Evolutionary conservation across 2,113 vertebrate genomes (phyloP).

Genomic region (Marmota monax): DNA sequence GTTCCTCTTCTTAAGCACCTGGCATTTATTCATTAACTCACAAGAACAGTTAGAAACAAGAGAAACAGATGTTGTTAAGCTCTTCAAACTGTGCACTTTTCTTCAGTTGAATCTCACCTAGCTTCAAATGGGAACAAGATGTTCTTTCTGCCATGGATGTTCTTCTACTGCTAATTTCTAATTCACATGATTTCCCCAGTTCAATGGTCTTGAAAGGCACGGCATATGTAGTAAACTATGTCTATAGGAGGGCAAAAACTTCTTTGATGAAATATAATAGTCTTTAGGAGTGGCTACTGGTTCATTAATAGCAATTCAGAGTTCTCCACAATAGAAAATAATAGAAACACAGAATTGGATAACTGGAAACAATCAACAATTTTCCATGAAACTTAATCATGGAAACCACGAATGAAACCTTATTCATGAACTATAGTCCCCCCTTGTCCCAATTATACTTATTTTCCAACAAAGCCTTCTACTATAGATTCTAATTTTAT

Average conservation of each 20-base stretch:
- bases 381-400: not conserved
- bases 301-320: conserved; percentile 5
- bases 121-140: conserved; percentile 69
- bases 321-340: not conserved
- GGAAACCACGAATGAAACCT: not conserved
- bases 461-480: not conserved
- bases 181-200: not conserved
- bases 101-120: conserved; percentile 78
- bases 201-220: not conserved
- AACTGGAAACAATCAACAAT: not conserved
- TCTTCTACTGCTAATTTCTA: conserved; percentile 65
- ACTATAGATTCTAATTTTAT: not conserved
- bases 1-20: conserved; percentile 14
- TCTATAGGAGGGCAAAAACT: not conserved
- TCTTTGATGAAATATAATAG: conserved; percentile 39
- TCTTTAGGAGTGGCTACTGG: not conserved
- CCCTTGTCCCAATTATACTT: accelerated
- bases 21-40: conserved; percentile 72
- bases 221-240: not conserved
- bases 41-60: conserved; percentile 62
- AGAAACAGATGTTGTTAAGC: conserved; percentile 79
- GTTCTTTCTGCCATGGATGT: conserved; percentile 72
- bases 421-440: not conserved
- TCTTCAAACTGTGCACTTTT: conserved; percentile 75
- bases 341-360: not conserved